Evolutionary conservation across 2,888 invertebrate species (phyloP).

Genomic region (Lamproptera curius): DNA sequence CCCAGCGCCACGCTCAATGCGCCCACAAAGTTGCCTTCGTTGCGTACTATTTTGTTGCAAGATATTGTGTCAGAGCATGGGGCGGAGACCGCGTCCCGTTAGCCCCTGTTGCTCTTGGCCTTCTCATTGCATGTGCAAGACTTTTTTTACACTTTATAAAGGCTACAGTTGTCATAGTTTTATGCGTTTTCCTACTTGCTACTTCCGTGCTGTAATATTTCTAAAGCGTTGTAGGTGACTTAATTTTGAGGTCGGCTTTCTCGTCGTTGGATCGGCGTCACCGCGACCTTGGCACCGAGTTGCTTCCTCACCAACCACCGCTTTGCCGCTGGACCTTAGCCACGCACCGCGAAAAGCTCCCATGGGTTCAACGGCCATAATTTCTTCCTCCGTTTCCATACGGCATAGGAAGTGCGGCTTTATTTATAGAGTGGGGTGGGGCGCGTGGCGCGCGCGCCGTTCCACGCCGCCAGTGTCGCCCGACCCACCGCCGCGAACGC

Average conservation of each 20-base stretch:
- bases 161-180: no score
- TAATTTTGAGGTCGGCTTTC: constrained; percentile 17
- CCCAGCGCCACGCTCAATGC: constrained; percentile 9
- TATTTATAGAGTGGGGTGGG: constrained; percentile 65
- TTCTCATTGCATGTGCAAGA: no score
- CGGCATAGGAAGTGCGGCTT: constrained; percentile 65
- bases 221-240: background rate
- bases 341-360: constrained; percentile 54
- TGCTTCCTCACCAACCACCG: constrained; percentile 25
- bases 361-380: constrained; percentile 72
- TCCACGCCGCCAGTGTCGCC: constrained; percentile 29
- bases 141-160: no score
- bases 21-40: constrained; percentile 1
- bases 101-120: no score
- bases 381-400: constrained; percentile 63
- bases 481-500: constrained; percentile 28
- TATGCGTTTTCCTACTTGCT: no score
- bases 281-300: constrained; percentile 48
- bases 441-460: constrained; percentile 40
- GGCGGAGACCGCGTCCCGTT: no score
- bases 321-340: constrained; percentile 39
- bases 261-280: constrained; percentile 9
- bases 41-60: no score
- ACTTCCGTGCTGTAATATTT: background rate
- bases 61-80: no score